phyloP scores from a whole-genome alignment of 2,113 vertebrate species.

The Varanus salvator region DNA sequence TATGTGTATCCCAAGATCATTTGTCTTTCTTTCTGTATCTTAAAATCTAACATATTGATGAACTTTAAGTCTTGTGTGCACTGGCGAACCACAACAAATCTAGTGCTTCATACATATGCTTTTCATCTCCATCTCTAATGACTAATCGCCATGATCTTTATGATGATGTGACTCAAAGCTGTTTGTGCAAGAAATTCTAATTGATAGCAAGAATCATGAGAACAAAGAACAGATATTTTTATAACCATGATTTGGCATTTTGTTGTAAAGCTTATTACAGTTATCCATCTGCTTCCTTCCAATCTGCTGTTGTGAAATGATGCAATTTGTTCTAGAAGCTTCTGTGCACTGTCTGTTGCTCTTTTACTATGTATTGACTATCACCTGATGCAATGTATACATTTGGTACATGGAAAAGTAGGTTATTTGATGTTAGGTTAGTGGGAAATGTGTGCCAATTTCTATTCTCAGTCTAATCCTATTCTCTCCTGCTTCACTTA shows the following conservation, averaged over 20 bases:
- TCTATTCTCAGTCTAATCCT: conserved; percentile 43
- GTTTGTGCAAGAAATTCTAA: conserved; percentile 62
- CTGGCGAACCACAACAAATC: conserved; percentile 35
- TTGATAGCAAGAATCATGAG: conserved; percentile 46
- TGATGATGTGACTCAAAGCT: conserved; percentile 53
- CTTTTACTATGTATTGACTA: conserved; percentile 54
- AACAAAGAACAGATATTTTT: conserved; percentile 19
- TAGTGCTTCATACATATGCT: conserved; percentile 57
- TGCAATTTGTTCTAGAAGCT: conserved; percentile 44
- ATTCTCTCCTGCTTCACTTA: conserved; percentile 31
- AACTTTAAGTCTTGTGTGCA: conserved; percentile 40
- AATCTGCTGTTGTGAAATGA: conserved; percentile 55
- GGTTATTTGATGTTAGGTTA: conserved; percentile 42
- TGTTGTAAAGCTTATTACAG: neutral
- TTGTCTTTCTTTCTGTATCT: conserved; percentile 38
- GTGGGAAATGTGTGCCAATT: conserved; percentile 61
- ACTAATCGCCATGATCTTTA: conserved; percentile 41
- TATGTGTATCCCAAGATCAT: conserved; percentile 49
- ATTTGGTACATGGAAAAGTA: conserved; percentile 53
- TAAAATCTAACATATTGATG: conserved; percentile 31
- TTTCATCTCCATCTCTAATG: conserved; percentile 59
- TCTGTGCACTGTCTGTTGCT: conserved; percentile 49
- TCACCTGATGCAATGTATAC: conserved; percentile 39
- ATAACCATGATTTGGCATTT: conserved; percentile 4
- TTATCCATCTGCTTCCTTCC: conserved; percentile 29